Conservation (phyloP, 2,797 vertebrate genomes). For the Morus bassanus region DNA sequence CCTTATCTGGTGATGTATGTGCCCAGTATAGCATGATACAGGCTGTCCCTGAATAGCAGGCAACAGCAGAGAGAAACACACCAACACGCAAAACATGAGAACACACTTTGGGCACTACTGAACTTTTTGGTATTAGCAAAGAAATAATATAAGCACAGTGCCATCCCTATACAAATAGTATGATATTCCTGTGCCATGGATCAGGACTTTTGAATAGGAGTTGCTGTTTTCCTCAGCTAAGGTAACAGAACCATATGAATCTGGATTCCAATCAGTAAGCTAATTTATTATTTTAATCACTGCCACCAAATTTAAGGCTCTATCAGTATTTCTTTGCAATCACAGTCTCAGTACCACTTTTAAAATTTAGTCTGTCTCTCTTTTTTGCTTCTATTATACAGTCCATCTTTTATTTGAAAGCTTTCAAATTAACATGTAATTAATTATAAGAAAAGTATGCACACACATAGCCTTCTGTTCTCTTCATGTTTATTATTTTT, state of each 20-base stretch:
- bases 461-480: neutral
- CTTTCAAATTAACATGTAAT: neutral
- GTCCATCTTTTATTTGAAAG: neutral
- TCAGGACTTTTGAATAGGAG: neutral
- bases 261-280: neutral
- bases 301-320: neutral
- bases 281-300: neutral
- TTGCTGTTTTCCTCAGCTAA: neutral
- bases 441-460: neutral
- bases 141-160: neutral
- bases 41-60: neutral
- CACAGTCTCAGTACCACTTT: neutral
- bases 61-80: neutral
- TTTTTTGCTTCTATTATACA: neutral
- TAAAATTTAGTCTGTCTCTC: neutral
- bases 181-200: neutral
- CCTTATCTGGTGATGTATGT: neutral
- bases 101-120: neutral
- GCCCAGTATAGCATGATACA: neutral
- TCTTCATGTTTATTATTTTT: neutral
- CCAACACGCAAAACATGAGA: neutral
- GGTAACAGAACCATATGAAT: neutral
- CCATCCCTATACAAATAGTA: neutral
- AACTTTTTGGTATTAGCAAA: neutral
- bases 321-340: neutral